A percentile compares a stretch with the other conserved stretches of the same genome.
These are phyloP conservation scores for Triplophysa rosa DNA, from an alignment of 2,113 vertebrate species.

Conservation along the genomic window DNA sequence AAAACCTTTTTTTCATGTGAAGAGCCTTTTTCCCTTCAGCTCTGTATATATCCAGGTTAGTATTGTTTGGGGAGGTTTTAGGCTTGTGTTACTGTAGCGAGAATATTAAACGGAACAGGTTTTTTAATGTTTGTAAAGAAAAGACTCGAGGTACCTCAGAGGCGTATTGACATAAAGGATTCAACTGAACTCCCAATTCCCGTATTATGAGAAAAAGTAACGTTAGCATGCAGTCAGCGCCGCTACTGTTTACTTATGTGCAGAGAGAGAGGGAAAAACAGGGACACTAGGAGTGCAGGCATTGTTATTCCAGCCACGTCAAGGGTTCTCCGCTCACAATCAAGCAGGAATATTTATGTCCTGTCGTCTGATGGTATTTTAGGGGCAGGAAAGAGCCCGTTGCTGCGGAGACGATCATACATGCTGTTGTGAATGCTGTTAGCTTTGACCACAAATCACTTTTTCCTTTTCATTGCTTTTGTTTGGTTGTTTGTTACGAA, in stretches of 20 bases:
- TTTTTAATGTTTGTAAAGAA: neutral
- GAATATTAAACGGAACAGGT: neutral
- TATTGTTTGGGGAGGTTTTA: neutral
- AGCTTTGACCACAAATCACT: neutral
- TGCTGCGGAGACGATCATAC: neutral
- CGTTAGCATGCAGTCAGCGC: constrained; percentile 28
- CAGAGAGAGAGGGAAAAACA: neutral
- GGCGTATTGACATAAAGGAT: neutral
- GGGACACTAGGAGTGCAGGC: neutral
- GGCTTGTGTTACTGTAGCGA: neutral
- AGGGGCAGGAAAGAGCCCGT: constrained; percentile 9
- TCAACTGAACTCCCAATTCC: neutral
- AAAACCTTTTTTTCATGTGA: too few species aligned
- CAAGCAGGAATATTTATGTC: constrained; percentile 38
- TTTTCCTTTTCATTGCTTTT: neutral
- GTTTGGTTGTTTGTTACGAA: neutral
- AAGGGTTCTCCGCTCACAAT: constrained; percentile 36
- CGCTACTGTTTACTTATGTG: constrained; percentile 39
- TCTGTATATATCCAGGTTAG: neutral
- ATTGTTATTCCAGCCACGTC: constrained; percentile 46
- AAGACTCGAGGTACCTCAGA: neutral
- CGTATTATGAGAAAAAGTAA: neutral
- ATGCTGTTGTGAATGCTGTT: neutral
- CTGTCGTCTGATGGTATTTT: constrained; percentile 39
- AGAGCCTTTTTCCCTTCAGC: neutral